Conservation (phyloP, 2,113 vertebrate genomes). For the Trachemys scripta region DNA sequence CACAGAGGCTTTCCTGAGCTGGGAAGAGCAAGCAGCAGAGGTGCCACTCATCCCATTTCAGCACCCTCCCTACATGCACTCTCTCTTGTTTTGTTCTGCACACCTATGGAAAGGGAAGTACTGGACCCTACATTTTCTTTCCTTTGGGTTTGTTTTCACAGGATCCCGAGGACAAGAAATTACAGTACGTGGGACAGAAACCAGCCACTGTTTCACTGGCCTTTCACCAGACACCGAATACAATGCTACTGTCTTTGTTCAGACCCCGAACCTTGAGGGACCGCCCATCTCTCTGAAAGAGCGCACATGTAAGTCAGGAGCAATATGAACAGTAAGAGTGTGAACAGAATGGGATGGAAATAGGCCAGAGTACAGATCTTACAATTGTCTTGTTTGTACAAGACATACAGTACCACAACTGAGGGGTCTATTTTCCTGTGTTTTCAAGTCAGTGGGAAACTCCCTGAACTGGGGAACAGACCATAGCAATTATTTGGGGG, state of each 20-base stretch:
- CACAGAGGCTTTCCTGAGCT: background rate
- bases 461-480: background rate
- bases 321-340: background rate
- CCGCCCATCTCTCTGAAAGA: slow-evolving; percentile 89
- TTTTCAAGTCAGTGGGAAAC: background rate
- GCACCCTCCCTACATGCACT: background rate
- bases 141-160: slow-evolving; percentile 12
- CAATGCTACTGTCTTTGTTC: slow-evolving; percentile 89
- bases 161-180: slow-evolving; percentile 93
- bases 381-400: background rate
- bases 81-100: background rate
- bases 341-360: background rate
- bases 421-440: background rate
- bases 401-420: background rate
- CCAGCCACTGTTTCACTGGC: slow-evolving; percentile 93
- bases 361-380: background rate
- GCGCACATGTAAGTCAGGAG: slow-evolving; percentile 84
- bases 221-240: slow-evolving; percentile 91
- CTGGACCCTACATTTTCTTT: background rate
- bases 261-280: slow-evolving; percentile 96
- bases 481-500: background rate
- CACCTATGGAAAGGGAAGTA: background rate
- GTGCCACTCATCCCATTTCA: accelerated
- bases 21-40: background rate
- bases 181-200: slow-evolving; percentile 91